A percentile compares a stretch with the other conserved stretches of the same genome.
Conservation (phyloP, 2,888 invertebrate species). For the Enchytraeus crypticus region DNA sequence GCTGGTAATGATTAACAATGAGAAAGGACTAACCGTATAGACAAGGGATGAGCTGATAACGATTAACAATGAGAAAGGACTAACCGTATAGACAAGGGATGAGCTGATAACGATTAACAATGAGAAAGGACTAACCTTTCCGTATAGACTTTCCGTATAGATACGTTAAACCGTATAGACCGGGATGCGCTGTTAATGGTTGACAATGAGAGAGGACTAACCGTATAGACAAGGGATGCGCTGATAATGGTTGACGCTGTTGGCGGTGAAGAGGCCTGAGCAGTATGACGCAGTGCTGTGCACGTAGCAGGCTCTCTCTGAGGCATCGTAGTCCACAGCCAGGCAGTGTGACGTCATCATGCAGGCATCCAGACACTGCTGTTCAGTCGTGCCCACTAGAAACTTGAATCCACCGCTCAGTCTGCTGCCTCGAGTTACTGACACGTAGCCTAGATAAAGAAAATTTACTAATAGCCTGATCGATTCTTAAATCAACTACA, state of each 20-base stretch:
- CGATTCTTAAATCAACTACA: too few relatives aligned
- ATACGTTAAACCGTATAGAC: too few relatives aligned
- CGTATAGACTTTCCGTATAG: too few relatives aligned
- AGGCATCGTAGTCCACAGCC: constrained; percentile 8
- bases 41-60: too few relatives aligned
- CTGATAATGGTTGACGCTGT: not conserved
- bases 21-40: too few relatives aligned
- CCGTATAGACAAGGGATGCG: constrained; percentile 3
- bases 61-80: too few relatives aligned
- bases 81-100: too few relatives aligned
- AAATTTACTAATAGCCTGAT: too few relatives aligned
- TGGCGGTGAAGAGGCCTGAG: not conserved
- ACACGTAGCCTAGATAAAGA: constrained; percentile 6
- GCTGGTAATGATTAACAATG: not conserved
- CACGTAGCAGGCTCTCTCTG: not conserved
- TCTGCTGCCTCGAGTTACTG: not conserved
- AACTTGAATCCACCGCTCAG: not conserved
- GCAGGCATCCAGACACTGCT: constrained; percentile 12
- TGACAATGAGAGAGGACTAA: too few relatives aligned
- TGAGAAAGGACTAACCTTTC: too few relatives aligned
- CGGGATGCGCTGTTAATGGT: too few relatives aligned
- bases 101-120: too few relatives aligned
- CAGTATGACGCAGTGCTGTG: constrained; percentile 3
- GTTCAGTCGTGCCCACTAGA: not conserved
- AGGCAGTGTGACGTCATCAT: constrained; percentile 6